A percentile compares a stretch with the other conserved stretches of the same genome.
Evolutionary conservation across 2,113 vertebrate species (phyloP).

Genomic region (Garra rufa): DNA sequence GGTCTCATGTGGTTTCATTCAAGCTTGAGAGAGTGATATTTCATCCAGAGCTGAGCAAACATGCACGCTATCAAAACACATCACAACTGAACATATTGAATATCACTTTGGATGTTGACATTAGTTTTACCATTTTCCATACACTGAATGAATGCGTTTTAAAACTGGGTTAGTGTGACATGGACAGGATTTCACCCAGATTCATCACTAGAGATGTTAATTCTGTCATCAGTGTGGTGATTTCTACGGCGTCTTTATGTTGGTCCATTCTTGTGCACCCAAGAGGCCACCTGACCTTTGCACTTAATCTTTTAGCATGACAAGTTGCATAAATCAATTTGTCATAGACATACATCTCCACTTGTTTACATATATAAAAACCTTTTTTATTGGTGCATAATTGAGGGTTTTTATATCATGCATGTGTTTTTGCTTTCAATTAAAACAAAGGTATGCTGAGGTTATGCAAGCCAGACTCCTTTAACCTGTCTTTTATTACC

Average conservation of each 20-base stretch:
- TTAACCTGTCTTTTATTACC: slow-evolving; percentile 7
- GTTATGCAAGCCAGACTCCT: slow-evolving; percentile 4
- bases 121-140: slow-evolving; percentile 63
- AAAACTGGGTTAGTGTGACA: slow-evolving; percentile 60
- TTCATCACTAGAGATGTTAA: neutral
- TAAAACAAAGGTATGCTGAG: neutral
- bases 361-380: neutral
- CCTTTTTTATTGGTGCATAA: neutral
- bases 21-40: slow-evolving; percentile 47
- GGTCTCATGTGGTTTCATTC: slow-evolving; percentile 36
- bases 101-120: slow-evolving; percentile 68
- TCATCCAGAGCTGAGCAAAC: slow-evolving; percentile 52
- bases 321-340: neutral
- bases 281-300: neutral
- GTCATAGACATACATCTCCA: neutral
- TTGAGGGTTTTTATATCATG: neutral
- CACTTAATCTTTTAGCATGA: neutral
- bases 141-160: neutral
- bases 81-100: slow-evolving; percentile 58
- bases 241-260: neutral
- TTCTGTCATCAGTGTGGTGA: neutral
- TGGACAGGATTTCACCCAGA: neutral
- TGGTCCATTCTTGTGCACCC: neutral
- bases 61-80: slow-evolving; percentile 57
- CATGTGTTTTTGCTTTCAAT: neutral